Conservation (phyloP, 2,797 vertebrate species). For the Pseudomugil tenellus region DNA sequence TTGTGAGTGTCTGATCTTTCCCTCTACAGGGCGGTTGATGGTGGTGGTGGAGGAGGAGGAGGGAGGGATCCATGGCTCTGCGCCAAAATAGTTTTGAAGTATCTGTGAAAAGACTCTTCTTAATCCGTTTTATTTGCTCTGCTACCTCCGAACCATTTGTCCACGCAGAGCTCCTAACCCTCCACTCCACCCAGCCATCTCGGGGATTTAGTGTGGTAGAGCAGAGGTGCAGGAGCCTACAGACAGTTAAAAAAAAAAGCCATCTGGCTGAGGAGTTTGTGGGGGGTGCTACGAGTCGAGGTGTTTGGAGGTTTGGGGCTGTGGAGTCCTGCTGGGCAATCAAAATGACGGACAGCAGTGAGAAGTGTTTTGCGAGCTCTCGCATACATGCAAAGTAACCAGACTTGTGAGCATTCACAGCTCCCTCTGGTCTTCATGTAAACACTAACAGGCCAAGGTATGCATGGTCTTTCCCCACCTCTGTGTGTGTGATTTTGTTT, state of each 20-base stretch:
- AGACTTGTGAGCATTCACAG: slow-evolving; percentile 92
- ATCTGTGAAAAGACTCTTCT: slow-evolving; percentile 88
- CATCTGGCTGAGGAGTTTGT: slow-evolving; percentile 87
- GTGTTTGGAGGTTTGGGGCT: slow-evolving; percentile 71
- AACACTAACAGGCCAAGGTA: slow-evolving; percentile 76
- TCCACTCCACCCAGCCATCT: slow-evolving; percentile 70
- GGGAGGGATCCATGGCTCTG: slow-evolving; percentile 65
- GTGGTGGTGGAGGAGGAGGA: not conserved
- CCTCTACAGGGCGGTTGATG: slow-evolving; percentile 36
- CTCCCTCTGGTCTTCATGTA: slow-evolving; percentile 88
- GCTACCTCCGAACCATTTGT: slow-evolving; percentile 98
- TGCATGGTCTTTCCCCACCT: slow-evolving; percentile 66
- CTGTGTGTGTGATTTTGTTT: slow-evolving; percentile 70
- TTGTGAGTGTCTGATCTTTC: slow-evolving; percentile 68
- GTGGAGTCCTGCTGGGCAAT: slow-evolving; percentile 94
- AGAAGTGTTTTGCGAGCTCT: slow-evolving; percentile 97
- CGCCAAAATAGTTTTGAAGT: slow-evolving; percentile 83
- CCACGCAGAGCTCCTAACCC: slow-evolving; percentile 80
- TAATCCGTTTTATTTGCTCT: slow-evolving; percentile 97
- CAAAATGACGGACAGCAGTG: slow-evolving; percentile 95
- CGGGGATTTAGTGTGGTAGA: slow-evolving; percentile 91
- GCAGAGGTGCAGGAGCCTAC: slow-evolving; percentile 96
- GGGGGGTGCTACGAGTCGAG: slow-evolving; percentile 48
- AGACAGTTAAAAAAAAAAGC: slow-evolving; percentile 93
- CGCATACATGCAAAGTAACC: slow-evolving; percentile 97